Conservation (phyloP, 2,113 vertebrate genomes). For the Pelmatolapia mariae region DNA sequence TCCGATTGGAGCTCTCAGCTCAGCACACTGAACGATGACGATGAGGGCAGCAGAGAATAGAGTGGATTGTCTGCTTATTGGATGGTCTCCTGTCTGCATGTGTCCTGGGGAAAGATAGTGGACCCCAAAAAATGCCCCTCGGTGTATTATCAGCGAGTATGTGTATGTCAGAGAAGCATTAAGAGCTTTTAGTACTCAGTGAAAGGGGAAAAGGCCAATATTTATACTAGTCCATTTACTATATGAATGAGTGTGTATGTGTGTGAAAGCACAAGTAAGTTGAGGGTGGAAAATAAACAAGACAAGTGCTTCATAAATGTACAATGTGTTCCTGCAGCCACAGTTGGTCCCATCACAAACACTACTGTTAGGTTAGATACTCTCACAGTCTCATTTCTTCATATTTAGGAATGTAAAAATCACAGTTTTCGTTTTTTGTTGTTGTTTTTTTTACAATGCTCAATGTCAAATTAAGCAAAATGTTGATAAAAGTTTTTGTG, state of each 20-base stretch:
- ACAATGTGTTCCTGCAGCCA: neutral
- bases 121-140: neutral
- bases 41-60: neutral
- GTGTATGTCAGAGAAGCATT: neutral
- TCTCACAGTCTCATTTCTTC: neutral
- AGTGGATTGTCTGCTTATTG: neutral
- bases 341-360: neutral
- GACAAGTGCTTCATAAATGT: neutral
- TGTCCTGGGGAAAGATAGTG: neutral
- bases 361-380: neutral
- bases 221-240: neutral
- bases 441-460: accelerated
- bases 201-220: neutral
- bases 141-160: neutral
- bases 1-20: neutral
- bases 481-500: neutral
- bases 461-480: neutral
- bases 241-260: neutral
- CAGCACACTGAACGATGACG: neutral
- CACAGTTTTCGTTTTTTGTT: accelerated
- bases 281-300: neutral
- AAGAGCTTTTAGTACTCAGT: neutral
- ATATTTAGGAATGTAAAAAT: neutral
- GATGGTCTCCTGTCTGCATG: neutral
- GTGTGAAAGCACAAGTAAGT: neutral